Percentiles rank a stretch among this genome's conserved stretches.
phyloP scores from a whole-genome alignment of 2,888 invertebrate species.

The Caenorhabditis sulstoni region DNA sequence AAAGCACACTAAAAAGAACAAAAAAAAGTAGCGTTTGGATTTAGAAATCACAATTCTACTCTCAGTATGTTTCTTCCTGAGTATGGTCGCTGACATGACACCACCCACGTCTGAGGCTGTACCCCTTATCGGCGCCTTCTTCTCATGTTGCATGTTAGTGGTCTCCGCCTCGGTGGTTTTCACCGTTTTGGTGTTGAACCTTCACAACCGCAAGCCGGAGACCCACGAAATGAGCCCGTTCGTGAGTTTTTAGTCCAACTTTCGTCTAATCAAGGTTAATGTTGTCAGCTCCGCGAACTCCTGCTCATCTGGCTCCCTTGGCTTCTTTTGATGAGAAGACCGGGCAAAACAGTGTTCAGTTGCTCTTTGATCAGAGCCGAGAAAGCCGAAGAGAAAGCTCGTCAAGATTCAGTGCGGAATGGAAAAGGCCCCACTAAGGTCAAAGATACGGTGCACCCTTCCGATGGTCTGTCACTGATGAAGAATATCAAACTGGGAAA shows the following conservation, averaged over 20 bases:
- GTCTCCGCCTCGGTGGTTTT: slow-evolving; percentile 75
- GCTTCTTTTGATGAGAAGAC: slow-evolving; percentile 94
- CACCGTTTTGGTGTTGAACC: slow-evolving; percentile 73
- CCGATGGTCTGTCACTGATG: slow-evolving; percentile 59
- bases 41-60: slow-evolving; percentile 83
- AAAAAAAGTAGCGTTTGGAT: too few relatives aligned
- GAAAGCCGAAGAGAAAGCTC: slow-evolving; percentile 62
- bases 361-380: slow-evolving; percentile 57
- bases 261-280: background rate
- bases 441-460: slow-evolving; percentile 36
- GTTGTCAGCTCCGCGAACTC: slow-evolving; percentile 90
- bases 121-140: slow-evolving; percentile 75
- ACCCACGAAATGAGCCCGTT: slow-evolving; percentile 76
- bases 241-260: slow-evolving; percentile 48
- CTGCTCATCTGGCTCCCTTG: slow-evolving; percentile 97
- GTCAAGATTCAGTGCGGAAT: slow-evolving; percentile 33
- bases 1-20: background rate
- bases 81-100: slow-evolving; percentile 97
- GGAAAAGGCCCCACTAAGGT: slow-evolving; percentile 28
- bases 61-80: slow-evolving; percentile 97
- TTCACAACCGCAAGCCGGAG: slow-evolving; percentile 73
- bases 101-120: slow-evolving; percentile 83
- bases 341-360: slow-evolving; percentile 84
- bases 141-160: slow-evolving; percentile 74
- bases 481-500: slow-evolving; percentile 52